phyloP scores from a whole-genome alignment of 2,113 vertebrate species.

The Scortum barcoo region DNA sequence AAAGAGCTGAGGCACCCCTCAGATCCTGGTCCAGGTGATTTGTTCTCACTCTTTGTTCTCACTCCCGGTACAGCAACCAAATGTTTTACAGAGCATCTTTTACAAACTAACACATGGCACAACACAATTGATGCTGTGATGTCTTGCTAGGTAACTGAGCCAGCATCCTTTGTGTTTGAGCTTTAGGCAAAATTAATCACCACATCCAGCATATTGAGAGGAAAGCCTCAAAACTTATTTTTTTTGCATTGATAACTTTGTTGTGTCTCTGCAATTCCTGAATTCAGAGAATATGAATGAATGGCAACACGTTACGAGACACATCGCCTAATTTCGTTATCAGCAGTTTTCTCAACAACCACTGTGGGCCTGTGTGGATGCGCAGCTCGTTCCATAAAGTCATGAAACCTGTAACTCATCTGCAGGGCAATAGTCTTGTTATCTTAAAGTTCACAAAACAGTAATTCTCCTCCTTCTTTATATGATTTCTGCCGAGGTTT shows the following conservation, averaged over 20 bases:
- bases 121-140: background rate
- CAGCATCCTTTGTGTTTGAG: background rate
- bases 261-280: background rate
- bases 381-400: slow-evolving; percentile 36
- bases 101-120: too few relatives aligned
- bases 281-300: slow-evolving; percentile 7
- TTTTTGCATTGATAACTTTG: background rate
- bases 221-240: background rate
- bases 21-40: too few relatives aligned
- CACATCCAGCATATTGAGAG: background rate
- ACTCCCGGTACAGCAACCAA: background rate
- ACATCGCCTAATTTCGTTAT: slow-evolving; percentile 14
- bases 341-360: background rate
- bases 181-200: background rate
- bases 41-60: too few relatives aligned
- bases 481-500: slow-evolving; percentile 53
- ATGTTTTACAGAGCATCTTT: background rate
- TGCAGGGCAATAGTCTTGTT: slow-evolving; percentile 6
- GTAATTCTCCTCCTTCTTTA: slow-evolving; percentile 37
- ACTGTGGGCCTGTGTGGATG: background rate
- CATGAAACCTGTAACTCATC: slow-evolving; percentile 61
- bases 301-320: background rate
- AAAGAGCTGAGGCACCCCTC: background rate
- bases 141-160: background rate
- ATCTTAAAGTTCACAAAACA: slow-evolving; percentile 45